Percentiles rank a stretch among this genome's conserved stretches.
phyloP scores from a whole-genome alignment of 1,140 invertebrate genomes.

The Pseudomyrmex gracilis region DNA sequence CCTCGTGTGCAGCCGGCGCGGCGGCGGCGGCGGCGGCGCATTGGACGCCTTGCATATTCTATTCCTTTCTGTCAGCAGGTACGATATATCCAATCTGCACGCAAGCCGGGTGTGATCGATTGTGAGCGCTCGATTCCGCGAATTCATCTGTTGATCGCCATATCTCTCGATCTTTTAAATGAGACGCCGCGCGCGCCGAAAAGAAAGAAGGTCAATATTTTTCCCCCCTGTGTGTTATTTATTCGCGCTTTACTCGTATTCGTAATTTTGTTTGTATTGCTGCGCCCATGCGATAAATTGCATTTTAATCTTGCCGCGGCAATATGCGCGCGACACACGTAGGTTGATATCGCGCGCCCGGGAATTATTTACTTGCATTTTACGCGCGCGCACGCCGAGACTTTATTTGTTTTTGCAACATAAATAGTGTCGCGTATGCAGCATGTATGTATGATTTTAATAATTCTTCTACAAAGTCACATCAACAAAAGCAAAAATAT shows the following conservation, averaged over 20 bases:
- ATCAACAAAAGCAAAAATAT: not conserved
- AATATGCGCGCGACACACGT: constrained; percentile 34
- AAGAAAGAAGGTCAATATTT: too few relatives aligned
- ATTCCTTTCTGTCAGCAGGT: constrained; percentile 51
- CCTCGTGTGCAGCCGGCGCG: not conserved
- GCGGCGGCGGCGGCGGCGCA: not conserved
- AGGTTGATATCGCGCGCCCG: constrained; percentile 35
- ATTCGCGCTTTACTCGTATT: constrained; percentile 38
- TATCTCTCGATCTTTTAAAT: too few relatives aligned
- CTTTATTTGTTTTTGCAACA: constrained; percentile 46
- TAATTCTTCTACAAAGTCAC: constrained; percentile 14
- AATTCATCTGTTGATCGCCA: too few relatives aligned
- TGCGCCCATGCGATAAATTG: constrained; percentile 47
- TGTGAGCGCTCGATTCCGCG: constrained; percentile 57
- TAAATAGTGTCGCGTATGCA: constrained; percentile 17
- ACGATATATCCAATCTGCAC: constrained; percentile 57
- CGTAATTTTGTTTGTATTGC: constrained; percentile 52
- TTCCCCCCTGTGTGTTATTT: constrained; percentile 8
- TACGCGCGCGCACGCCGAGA: not conserved
- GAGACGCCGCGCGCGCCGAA: too few relatives aligned
- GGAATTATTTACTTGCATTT: constrained; percentile 48
- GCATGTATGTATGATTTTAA: constrained; percentile 20
- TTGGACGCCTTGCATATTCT: constrained; percentile 65
- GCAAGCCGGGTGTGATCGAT: constrained; percentile 55
- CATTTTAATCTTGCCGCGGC: constrained; percentile 53